Percentiles rank a stretch among this genome's conserved stretches.
phyloP scores from a whole-genome alignment of 2,888 invertebrate genomes.

The Drosophila yooni region DNA sequence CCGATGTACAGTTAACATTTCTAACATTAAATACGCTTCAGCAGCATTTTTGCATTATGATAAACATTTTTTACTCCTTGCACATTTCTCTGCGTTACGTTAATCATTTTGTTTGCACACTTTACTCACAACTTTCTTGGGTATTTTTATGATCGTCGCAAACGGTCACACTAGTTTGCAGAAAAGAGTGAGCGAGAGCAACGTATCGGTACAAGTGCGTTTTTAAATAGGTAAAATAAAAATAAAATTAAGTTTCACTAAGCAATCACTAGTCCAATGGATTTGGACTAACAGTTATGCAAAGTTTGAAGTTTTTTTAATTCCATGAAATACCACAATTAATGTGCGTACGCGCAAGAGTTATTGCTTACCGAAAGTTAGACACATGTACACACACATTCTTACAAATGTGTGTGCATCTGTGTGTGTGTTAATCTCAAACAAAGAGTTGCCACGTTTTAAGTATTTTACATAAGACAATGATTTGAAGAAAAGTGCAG shows the following conservation, averaged over 20 bases:
- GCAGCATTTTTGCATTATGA: background rate
- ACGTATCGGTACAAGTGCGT: conserved; percentile 35
- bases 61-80: background rate
- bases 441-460: conserved; percentile 60
- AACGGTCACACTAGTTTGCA: conserved; percentile 26
- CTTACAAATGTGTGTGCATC: conserved; percentile 14
- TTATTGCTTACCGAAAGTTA: conserved; percentile 14
- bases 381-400: conserved; percentile 37
- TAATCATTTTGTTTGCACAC: background rate
- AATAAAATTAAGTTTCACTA: background rate
- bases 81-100: background rate
- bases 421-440: conserved; percentile 24
- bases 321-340: background rate
- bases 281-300: background rate
- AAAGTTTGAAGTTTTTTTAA: background rate
- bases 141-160: conserved; percentile 5
- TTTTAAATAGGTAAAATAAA: conserved; percentile 23
- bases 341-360: conserved; percentile 5
- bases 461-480: conserved; percentile 56
- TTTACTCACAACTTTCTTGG: background rate
- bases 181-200: conserved; percentile 44
- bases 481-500: background rate
- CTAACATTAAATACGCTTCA: background rate
- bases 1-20: background rate
- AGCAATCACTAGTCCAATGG: background rate